Evolutionary conservation across 2,113 vertebrate genomes (phyloP), one percentile per base, ranked within the genome.

Genomic region (Xyrauchen texanus): DNA sequence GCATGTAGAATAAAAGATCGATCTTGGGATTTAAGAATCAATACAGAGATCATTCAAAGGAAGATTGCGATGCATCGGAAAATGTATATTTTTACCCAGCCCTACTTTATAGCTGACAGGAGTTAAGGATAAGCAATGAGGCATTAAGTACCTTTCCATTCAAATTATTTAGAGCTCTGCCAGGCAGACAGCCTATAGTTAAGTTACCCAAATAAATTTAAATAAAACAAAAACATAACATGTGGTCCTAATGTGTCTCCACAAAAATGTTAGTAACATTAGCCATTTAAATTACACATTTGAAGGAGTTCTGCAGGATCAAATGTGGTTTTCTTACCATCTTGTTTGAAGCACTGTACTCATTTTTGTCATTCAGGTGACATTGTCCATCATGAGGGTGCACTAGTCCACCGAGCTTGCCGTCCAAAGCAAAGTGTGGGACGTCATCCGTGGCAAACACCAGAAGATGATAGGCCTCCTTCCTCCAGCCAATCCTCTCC

Each of bases 401-500:
- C n/a, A 99, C 96, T 45, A 99, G 91, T 0, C 97, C 98, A 0
- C 94, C 97, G 49, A 99, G 91, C 80, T 95, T 94, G 21, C 98
- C 98, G 9, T 99, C 98, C 90, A 99, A 90, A 0, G 98, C 98
- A 0, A 99, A 93, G 88, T 99, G 98, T 7, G 97, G 97, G 9
- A 98, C 95, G 0, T 99, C 98, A 0, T 98, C 98, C 0, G 97
- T 97, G 0, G 97, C 95, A 77, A 99, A 97, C 60, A 99, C 96
- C 89, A 99, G 92, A 83, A 99, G 87, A 80, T 99, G 98, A 77
- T 94, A 94, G 0, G 97, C 97, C 63, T 97, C 98, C 83, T 98
- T 98, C 68, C 98, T 94, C 98, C 98, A 99, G 45, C 98, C 98
- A 0, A 99, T 96, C 86, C 93, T 93, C 60, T 97, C 93, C 98